Evolutionary conservation across 2,113 vertebrate genomes (phyloP), one percentile per base, ranked within the genome.

Genomic region (Phrynocephalus versicolor): DNA sequence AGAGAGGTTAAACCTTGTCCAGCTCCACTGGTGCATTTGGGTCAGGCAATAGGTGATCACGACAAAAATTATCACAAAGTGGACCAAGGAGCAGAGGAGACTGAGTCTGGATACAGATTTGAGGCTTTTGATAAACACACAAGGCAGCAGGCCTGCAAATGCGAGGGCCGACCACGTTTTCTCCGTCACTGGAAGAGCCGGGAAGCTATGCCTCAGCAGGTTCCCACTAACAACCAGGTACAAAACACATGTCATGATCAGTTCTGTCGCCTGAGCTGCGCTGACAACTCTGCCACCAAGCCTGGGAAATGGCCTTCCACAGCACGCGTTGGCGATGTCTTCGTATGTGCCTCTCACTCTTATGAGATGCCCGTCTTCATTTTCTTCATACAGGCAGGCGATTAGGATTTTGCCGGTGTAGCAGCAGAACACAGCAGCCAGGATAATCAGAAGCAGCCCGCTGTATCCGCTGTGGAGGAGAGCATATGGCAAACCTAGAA

Each of bases 201-300:
- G 94, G 73, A 97, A 95, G 76, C 94, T 96, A 86, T 97, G 96
- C 23, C 92, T 92, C 92, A 97, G 82, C 75, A 97, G 95, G 33
- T 96, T 97, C 84, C 95, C 95, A 58, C 96, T 97, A 83, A 97
- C 89, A 55, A 97, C 94, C 82, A 97, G 89, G 85, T 97, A 97
- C 62, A 97, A 96, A 85, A 97, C 91, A 84, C 97, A 98, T 1
- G 96, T 98, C 97, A 98, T 98, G 83, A 96, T 55, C 89, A 98
- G 94, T 86, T 98, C 97, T 60, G 95, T 84, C 41, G 96, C 92
- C 90, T 96, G 94, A 39, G 96, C 94, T 15, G 92, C 57, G 25
- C 93, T 96, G 74, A 96, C 93, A 87, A 96, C 64, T 74, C 87
- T 92, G 3, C 96, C 95, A 1, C 95, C 97, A 75, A 96, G 77